Conservation (phyloP, 2,113 vertebrate species). For the Mobula birostris region DNA sequence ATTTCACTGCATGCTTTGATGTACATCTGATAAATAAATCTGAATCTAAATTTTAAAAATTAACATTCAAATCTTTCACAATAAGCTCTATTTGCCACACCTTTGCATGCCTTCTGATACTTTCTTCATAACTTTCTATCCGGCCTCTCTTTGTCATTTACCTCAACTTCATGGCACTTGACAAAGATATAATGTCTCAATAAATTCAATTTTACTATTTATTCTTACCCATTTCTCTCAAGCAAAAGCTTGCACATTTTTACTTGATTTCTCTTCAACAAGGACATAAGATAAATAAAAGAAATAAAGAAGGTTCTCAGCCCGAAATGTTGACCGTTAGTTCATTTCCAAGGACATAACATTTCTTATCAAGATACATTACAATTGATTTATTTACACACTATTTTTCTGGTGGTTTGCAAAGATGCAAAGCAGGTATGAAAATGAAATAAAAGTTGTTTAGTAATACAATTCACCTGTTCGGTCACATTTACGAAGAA, state of each 20-base stretch:
- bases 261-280: not conserved
- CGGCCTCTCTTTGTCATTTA: too few species aligned
- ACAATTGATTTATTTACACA: not conserved
- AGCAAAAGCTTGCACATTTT: not conserved
- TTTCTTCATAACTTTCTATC: too few species aligned
- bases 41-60: too few species aligned
- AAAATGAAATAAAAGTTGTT: constrained; percentile 8
- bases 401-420: not conserved
- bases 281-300: not conserved
- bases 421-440: not conserved
- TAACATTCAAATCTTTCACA: too few species aligned
- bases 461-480: not conserved
- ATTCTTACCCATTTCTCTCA: not conserved
- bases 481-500: not conserved
- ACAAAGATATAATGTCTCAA: not conserved
- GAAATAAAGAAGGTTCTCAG: too few species aligned
- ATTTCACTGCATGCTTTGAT: too few species aligned
- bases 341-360: not conserved
- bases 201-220: not conserved
- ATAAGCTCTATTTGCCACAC: too few species aligned
- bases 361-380: not conserved
- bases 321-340: too few species aligned
- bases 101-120: too few species aligned
- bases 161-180: not conserved
- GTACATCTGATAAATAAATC: too few species aligned